Conservation (phyloP, 2,888 invertebrate species). For the Apamea crenata region DNA sequence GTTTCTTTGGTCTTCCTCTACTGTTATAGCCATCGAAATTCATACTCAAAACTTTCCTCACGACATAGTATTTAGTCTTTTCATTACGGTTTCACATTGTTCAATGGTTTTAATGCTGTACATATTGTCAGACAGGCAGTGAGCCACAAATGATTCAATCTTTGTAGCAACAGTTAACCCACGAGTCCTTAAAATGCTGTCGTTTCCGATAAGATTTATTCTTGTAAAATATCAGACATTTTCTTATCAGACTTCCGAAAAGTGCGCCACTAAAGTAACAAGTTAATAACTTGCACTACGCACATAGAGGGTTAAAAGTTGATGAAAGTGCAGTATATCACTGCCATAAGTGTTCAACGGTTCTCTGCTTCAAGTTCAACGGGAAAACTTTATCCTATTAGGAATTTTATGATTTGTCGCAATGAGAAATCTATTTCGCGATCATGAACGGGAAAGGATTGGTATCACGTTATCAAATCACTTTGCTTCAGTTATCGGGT, state of each 20-base stretch:
- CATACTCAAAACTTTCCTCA: too few relatives aligned
- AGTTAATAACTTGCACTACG: conserved; percentile 8
- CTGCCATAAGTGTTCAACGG: conserved; percentile 26
- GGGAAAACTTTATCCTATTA: conserved; percentile 20
- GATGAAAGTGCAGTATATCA: conserved; percentile 31
- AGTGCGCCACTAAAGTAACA: neutral
- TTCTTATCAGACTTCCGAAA: neutral
- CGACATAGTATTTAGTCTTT: too few relatives aligned
- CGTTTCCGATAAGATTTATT: too few relatives aligned
- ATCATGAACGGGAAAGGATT: neutral
- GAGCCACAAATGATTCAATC: too few relatives aligned
- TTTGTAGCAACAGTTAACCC: too few relatives aligned
- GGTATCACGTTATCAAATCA: neutral
- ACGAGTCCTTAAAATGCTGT: too few relatives aligned
- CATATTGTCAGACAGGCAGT: too few relatives aligned
- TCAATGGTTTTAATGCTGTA: too few relatives aligned
- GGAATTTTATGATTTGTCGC: conserved; percentile 39
- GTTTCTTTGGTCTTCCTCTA: too few relatives aligned
- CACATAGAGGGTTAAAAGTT: conserved; percentile 3
- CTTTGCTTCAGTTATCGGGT: neutral
- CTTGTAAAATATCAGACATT: neutral
- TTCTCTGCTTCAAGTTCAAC: conserved; percentile 16
- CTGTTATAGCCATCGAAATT: too few relatives aligned
- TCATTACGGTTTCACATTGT: too few relatives aligned
- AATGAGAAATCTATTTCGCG: neutral